Conservation (phyloP, 1,140 invertebrate species). For the Caenorhabditis briggsae region DNA sequence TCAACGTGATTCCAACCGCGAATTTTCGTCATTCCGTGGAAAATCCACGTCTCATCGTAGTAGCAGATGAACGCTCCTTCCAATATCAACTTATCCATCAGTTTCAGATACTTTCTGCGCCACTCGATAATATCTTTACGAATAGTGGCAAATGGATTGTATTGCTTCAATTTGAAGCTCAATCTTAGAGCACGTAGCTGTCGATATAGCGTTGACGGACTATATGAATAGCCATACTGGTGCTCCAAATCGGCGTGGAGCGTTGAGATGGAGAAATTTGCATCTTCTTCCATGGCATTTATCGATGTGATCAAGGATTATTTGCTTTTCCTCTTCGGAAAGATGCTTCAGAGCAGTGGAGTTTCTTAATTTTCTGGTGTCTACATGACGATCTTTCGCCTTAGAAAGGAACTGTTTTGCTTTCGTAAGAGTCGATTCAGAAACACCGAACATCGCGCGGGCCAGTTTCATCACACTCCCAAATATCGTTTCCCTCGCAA, state of each 20-base stretch:
- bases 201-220: not conserved
- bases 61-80: not conserved
- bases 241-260: not conserved
- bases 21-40: slow-evolving; percentile 5
- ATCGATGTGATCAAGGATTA: too few relatives aligned
- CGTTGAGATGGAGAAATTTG: too few relatives aligned
- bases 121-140: not conserved
- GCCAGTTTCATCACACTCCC: too few relatives aligned
- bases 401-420: too few relatives aligned
- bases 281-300: too few relatives aligned
- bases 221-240: not conserved
- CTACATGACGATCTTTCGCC: too few relatives aligned
- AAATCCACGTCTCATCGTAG: not conserved
- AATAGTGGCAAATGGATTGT: not conserved
- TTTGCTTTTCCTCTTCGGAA: too few relatives aligned
- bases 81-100: not conserved
- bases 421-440: too few relatives aligned
- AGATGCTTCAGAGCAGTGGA: too few relatives aligned
- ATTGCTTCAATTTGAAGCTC: not conserved
- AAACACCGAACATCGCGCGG: too few relatives aligned
- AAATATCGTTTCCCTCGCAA: too few relatives aligned
- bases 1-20: not conserved
- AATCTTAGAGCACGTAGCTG: not conserved
- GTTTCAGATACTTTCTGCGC: not conserved
- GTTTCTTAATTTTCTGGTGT: too few relatives aligned